Base-by-base conservation (phyloP, 2,797 vertebrate species). In the Hydrocynus forskahlii region DNA sequence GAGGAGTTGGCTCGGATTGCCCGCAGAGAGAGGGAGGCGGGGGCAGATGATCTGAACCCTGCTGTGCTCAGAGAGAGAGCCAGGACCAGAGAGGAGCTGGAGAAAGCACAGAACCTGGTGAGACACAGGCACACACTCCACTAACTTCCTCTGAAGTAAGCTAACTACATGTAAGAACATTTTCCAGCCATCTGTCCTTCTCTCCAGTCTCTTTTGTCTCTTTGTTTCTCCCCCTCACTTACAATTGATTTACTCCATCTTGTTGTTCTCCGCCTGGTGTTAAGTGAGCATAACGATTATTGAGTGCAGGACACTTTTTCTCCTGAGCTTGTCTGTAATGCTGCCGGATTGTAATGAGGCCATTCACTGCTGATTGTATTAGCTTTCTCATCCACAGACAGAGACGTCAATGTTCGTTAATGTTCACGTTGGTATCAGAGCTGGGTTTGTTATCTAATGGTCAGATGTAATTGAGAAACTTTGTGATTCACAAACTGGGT, bases 1-100 rank as follows among this genome's bases (percentile, higher is more conserved):
- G 96, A 97, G 73, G 95, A 97, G 81, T 50, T 97, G 86, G 86
- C 93, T 43, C 91, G 87, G 4, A 88, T 96, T 79, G 93, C 93
- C 55, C 94, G 92, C 81, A 94, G 87, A 87, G 97, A 98, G 85
- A 92, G 87, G 74, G 94, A 95, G 82, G 89, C 91, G 19, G 92
- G 92, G 45, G 81, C 62, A 0, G 91, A 92, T 43, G 88, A 87
- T 54, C 68, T 86, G 57, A 90, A 67, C 52, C 73, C 76, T 0
- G 82, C 89, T 6, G 85, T 89, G 16, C 89, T 90, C 59, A 43
- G 1, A 25, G 91, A 91, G 23, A 90, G 86, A 66, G 83, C 1
- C 57, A 75, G 17, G 17, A 7, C 78, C 62, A 86, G 59, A 0
- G 91, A 90, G 69, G 95, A 96, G 84, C 91, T 91, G 40, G 92